These are phyloP conservation scores for Crioceris asparagi DNA, from an alignment of 2,888 invertebrate species.

Conservation along the genomic window DNA sequence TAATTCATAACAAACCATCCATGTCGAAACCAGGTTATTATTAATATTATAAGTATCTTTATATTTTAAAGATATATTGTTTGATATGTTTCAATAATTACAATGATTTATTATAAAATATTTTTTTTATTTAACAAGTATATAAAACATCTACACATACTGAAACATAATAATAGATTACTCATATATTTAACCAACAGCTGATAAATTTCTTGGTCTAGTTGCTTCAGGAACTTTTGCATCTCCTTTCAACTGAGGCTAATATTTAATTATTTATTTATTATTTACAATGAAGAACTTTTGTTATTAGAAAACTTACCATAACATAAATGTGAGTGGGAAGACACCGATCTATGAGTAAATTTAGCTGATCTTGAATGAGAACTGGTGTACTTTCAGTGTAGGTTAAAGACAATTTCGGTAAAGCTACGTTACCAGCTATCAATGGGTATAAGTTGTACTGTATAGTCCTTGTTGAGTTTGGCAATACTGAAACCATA, in stretches of 20 bases:
- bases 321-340: constrained; percentile 57
- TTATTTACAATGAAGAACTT: too few species aligned
- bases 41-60: too few species aligned
- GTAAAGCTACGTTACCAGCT: constrained; percentile 62
- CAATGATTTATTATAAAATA: too few species aligned
- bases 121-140: not conserved
- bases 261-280: constrained; percentile 11
- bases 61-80: too few species aligned
- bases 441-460: constrained; percentile 74
- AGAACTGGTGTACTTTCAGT: constrained; percentile 37
- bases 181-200: too few species aligned
- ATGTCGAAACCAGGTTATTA: too few species aligned
- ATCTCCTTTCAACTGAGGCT: constrained; percentile 30
- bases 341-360: constrained; percentile 48
- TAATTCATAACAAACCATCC: too few species aligned
- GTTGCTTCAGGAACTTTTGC: constrained; percentile 15
- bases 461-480: constrained; percentile 48
- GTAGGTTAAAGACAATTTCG: constrained; percentile 46
- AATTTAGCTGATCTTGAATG: constrained; percentile 41
- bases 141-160: constrained; percentile 1
- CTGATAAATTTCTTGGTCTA: constrained; percentile 5
- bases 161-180: too few species aligned
- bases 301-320: too few species aligned
- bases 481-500: constrained; percentile 49
- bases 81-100: too few species aligned